These are phyloP conservation scores for Hydrotaea diabolus DNA, from an alignment of 2,888 invertebrate genomes.

Conservation along the genomic window DNA sequence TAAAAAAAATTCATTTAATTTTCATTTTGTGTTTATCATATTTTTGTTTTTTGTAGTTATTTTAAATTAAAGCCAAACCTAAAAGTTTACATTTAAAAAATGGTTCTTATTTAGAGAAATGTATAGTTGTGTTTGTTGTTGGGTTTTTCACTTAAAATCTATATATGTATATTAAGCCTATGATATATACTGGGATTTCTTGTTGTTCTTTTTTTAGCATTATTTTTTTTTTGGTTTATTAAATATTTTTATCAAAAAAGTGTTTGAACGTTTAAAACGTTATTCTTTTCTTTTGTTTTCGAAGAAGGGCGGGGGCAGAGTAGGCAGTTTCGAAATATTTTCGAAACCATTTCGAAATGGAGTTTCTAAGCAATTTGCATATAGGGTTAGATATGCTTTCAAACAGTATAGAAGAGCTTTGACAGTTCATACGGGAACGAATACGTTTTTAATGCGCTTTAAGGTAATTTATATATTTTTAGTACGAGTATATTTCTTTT, in stretches of 20 bases:
- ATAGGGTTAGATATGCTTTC: neutral
- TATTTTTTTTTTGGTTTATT: constrained; percentile 42
- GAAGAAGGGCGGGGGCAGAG: neutral
- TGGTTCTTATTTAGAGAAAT: constrained; percentile 58
- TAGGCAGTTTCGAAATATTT: neutral
- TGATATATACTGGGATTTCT: constrained; percentile 59
- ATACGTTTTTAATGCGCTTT: neutral
- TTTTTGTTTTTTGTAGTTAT: neutral
- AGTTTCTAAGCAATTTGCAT: neutral
- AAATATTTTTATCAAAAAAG: constrained; percentile 60
- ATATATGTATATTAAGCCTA: constrained; percentile 55
- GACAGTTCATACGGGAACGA: no score
- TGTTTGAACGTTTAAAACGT: constrained; percentile 62
- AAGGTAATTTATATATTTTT: neutral
- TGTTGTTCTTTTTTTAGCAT: constrained; percentile 29
- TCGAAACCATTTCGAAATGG: neutral
- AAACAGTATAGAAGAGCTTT: constrained; percentile 9
- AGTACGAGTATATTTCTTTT: neutral
- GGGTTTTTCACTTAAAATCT: constrained; percentile 47
- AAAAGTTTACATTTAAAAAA: constrained; percentile 49
- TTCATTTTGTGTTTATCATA: neutral
- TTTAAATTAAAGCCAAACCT: constrained; percentile 60
- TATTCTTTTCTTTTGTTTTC: neutral
- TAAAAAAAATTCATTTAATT: constrained; percentile 43
- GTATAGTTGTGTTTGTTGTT: constrained; percentile 50